Conservation (phyloP, 92 coral and sea anemone genomes). For the Galaxea fascicularis region DNA sequence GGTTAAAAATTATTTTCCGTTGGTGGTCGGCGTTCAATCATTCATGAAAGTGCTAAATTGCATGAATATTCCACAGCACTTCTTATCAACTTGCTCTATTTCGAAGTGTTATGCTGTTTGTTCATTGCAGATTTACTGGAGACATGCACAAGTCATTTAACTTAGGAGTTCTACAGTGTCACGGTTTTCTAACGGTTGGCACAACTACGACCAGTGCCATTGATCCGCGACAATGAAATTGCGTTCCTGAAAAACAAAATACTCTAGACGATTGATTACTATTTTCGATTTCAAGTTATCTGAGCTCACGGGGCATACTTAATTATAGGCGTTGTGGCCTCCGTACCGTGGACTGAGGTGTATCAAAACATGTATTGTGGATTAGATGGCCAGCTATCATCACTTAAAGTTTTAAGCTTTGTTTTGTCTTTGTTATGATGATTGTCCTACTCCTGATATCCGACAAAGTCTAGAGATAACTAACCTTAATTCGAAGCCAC, state of each 20-base stretch:
- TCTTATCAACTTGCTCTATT: not conserved
- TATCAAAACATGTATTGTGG: not conserved
- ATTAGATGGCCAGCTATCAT: too few relatives aligned
- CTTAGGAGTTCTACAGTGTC: not conserved
- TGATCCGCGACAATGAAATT: slow-evolving; percentile 26
- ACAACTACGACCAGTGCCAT: not conserved
- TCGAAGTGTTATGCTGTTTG: not conserved
- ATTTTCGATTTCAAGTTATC: slow-evolving; percentile 11
- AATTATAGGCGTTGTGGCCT: not conserved
- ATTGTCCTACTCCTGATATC: not conserved
- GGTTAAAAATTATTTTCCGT: not conserved
- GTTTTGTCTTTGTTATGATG: not conserved
- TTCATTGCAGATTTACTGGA: not conserved
- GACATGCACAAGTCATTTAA: not conserved
- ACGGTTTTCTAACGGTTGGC: slow-evolving; percentile 12
- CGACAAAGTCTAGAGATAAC: not conserved
- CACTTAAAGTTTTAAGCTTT: not conserved
- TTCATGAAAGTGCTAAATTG: slow-evolving; percentile 42
- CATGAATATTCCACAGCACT: not conserved
- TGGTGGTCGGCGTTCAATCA: slow-evolving; percentile 18
- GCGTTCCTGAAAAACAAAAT: slow-evolving; percentile 21
- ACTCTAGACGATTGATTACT: slow-evolving; percentile 17
- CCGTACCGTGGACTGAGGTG: not conserved
- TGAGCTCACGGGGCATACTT: slow-evolving; percentile 11
- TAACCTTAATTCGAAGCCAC: not conserved